These are phyloP conservation scores for Lagopus muta DNA, from an alignment of 2,113 vertebrate species.

Conservation along the genomic window DNA sequence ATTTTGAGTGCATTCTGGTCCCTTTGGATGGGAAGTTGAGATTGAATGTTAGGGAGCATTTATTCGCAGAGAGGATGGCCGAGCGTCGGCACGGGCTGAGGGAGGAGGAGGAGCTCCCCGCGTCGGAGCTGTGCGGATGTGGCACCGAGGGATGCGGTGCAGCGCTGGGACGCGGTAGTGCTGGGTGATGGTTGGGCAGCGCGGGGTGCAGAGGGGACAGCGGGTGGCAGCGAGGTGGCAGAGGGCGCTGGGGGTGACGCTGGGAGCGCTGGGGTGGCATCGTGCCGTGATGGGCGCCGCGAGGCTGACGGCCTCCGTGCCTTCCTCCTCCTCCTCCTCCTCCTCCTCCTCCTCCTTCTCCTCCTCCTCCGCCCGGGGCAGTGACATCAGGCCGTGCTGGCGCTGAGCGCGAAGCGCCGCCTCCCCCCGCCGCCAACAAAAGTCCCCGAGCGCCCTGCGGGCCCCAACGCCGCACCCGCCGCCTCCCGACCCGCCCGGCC, in stretches of 20 bases:
- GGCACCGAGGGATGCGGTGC: background rate
- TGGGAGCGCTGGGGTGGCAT: background rate
- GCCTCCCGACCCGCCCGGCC: background rate
- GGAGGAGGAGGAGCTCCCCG: background rate
- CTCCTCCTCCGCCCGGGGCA: too few relatives aligned
- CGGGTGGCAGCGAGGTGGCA: background rate
- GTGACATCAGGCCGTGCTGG: background rate
- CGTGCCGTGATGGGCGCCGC: background rate
- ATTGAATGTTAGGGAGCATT: background rate
- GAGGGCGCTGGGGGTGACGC: too few relatives aligned
- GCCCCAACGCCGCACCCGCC: background rate
- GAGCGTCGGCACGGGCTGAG: background rate
- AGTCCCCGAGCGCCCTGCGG: background rate
- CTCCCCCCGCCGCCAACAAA: conserved; percentile 15
- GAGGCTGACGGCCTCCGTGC: background rate
- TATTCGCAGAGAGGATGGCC: background rate
- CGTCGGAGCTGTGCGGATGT: background rate
- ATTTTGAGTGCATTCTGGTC: too few relatives aligned
- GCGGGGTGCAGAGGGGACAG: background rate
- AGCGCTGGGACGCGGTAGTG: background rate
- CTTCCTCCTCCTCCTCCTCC: background rate
- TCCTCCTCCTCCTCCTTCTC: background rate
- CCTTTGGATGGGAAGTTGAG: background rate
- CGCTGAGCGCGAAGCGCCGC: background rate
- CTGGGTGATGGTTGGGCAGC: background rate